Conservation (phyloP, 2,113 vertebrate species). For the Mystacornis crossleyi region DNA sequence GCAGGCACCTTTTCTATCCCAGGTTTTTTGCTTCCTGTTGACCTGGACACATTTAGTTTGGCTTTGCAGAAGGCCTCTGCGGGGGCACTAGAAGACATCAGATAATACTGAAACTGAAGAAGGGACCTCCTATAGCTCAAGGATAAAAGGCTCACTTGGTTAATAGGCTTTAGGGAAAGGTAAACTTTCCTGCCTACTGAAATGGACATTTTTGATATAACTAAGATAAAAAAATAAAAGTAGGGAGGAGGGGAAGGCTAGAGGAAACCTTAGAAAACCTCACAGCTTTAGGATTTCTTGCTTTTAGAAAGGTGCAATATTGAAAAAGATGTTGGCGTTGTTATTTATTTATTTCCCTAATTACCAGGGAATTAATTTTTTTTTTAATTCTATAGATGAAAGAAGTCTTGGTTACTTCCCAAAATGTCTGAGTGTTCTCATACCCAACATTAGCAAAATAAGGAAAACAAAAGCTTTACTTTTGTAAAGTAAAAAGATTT, state of each 20-base stretch:
- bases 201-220: background rate
- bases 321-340: background rate
- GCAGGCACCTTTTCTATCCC: background rate
- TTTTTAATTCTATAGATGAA: background rate
- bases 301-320: background rate
- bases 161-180: background rate
- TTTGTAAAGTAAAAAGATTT: too few species aligned
- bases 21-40: background rate
- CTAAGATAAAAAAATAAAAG: background rate
- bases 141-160: background rate
- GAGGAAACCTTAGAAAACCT: background rate
- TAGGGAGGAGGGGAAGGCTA: background rate
- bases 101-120: background rate
- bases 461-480: background rate
- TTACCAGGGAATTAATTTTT: background rate
- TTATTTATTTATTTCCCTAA: background rate
- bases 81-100: background rate
- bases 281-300: background rate
- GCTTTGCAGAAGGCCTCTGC: background rate
- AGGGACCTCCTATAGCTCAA: background rate
- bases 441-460: background rate
- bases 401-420: background rate
- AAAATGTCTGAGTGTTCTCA: background rate
- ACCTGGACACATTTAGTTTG: background rate
- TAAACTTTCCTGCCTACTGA: background rate